Conservation (phyloP, 37 sponge, comb jelly and placozoan genomes). For the Bolinopsis microptera region DNA sequence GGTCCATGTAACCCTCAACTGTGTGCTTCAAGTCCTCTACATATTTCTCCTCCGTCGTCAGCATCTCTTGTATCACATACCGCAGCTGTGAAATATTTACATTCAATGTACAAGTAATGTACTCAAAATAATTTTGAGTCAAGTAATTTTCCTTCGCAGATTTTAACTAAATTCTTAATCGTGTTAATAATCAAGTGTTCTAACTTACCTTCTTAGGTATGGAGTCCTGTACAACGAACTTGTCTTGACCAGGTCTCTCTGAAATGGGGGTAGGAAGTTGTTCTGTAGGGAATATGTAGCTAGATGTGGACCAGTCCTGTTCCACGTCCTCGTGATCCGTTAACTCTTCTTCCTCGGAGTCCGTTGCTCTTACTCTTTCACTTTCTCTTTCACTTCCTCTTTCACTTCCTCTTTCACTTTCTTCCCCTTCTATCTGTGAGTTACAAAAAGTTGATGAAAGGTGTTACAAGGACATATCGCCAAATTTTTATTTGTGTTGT, state of each 20-base stretch:
- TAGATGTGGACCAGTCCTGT: not conserved
- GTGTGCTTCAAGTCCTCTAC: constrained; percentile 9
- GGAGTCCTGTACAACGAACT: not conserved
- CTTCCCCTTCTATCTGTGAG: not conserved
- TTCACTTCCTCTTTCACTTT: not conserved
- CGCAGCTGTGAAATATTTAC: constrained; percentile 22
- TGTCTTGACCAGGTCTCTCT: not conserved
- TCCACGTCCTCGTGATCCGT: not conserved
- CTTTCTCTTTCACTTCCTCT: not conserved
- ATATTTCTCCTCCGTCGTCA: constrained; percentile 22
- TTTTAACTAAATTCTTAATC: too few species aligned
- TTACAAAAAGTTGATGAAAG: too few species aligned
- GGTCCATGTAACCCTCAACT: constrained; percentile 61
- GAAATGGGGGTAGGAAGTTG: not conserved
- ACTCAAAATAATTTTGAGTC: too few species aligned
- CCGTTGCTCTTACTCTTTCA: not conserved
- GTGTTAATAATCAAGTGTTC: too few species aligned
- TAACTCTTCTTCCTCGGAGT: not conserved
- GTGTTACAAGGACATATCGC: too few species aligned
- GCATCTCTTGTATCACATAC: constrained; percentile 46
- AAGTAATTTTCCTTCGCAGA: too few species aligned
- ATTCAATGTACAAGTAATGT: too few species aligned
- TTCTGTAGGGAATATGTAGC: constrained; percentile 33
- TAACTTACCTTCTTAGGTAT: not conserved
- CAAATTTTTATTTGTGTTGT: too few species aligned